Evolutionary conservation across 2,888 invertebrate genomes (phyloP), one percentile per base, ranked within the genome.

Genomic region (Melangyna quadrimaculata): DNA sequence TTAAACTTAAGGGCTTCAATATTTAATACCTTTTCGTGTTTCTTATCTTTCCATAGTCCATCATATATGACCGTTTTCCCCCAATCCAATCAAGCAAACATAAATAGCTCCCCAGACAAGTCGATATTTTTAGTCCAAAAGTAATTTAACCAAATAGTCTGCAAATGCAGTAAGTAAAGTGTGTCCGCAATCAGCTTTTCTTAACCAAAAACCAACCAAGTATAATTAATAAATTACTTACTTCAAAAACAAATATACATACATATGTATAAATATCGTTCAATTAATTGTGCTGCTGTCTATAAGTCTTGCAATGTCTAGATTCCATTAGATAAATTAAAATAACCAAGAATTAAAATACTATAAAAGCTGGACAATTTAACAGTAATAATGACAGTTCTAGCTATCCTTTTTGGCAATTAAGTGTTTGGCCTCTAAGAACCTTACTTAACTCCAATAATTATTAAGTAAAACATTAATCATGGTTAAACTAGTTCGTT

Each of bases 281-380:
- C 24, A 22, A 81, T 65, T 65, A 65, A 75, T 63, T 48, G 29
- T 12, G 6, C 61, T 59, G 48, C 59, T 57, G 24, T 32, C 27
- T 48, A 24, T 27, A n/a, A n/a, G 22, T 22, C 48, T 14, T 48
- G 5, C 1, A 3, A 48, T 51, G 24, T 14, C 37, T n/a, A n/a
- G n/a, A 48, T 43, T 55, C 81, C 81, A 81, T 81, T 81, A 81
- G 9, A 67, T 19, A 71, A 70, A 81, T 81, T 81, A 43, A 57
- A 81, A 65, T 0, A 12, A 29, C 4, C 27, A 24, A 35, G 57
- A 63, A n/a, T n/a, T n/a, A n/a, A 24, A 40, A 45, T 17, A 29
- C 45, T 65, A 65, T 80, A 80, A 43, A 80, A 80, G 37, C 19
- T 55, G 40, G 10, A 29, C 10, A 29, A 70, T 14, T 9, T 22